phyloP scores from a whole-genome alignment of 2,113 vertebrate species.

The Lophochroa leadbeateri region DNA sequence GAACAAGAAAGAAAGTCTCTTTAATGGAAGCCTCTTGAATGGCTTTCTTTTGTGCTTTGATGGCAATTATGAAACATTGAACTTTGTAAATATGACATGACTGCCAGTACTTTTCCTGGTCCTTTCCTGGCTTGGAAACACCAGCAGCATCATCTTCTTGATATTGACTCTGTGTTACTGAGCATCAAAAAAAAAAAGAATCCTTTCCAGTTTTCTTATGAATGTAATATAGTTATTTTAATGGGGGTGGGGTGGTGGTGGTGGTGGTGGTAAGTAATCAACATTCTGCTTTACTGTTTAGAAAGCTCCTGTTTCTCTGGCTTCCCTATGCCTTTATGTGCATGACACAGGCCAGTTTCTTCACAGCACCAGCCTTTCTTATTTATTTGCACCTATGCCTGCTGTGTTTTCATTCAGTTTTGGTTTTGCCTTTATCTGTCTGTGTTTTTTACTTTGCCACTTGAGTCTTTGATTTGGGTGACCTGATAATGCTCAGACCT shows the following conservation, averaged over 20 bases:
- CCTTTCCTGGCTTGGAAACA: not conserved
- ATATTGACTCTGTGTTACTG: not conserved
- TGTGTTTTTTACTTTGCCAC: not conserved
- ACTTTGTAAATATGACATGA: not conserved
- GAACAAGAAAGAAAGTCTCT: not conserved
- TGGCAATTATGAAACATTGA: not conserved
- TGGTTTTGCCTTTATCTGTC: not conserved
- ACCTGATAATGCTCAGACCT: not conserved
- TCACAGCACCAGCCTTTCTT: not conserved
- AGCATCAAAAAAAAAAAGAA: not conserved
- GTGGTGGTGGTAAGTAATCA: not conserved
- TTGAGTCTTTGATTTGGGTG: not conserved
- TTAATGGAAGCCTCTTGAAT: not conserved
- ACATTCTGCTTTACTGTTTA: not conserved
- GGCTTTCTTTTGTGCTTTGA: constrained; percentile 16
- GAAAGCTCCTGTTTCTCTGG: not conserved
- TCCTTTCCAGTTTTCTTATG: not conserved
- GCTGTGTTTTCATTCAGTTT: not conserved
- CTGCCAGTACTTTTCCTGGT: not conserved
- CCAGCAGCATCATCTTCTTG: not conserved
- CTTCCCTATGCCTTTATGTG: not conserved
- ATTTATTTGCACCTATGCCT: not conserved
- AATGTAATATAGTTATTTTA: not conserved
- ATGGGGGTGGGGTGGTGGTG: fast-evolving
- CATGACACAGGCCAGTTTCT: not conserved